Evolutionary conservation across 2,888 invertebrate species (phyloP), one percentile per base, ranked within the genome.

Genomic region (Cerastis rubricosa): DNA sequence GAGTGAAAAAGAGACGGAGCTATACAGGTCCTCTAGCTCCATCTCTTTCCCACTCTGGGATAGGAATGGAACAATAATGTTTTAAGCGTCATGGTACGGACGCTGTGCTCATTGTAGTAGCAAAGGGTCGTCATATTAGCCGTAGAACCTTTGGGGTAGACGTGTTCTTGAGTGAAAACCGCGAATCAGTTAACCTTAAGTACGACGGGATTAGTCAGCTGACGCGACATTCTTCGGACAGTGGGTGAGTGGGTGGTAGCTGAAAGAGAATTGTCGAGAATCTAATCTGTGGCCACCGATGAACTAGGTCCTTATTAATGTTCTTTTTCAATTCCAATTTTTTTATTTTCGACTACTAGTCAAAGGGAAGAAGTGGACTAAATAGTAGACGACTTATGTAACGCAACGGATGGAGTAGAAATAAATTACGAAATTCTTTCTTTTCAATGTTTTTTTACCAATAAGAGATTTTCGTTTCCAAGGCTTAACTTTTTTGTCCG

Each of bases 401-500:
- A 43, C 8, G 11, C 22, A 14, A 40, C 29, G 9, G 25, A 70
- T 29, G 6, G 9, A 14, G 25, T 14, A 43, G 22, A 43, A 22
- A 63, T 17, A 47, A 71, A 61, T 63, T 45, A 17, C 29, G 12
- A 40, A 78, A 40, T 54, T 25, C 25, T 45, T 14, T 64, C 14
- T 3, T 43, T 25, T 25, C 47, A 74, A n/a, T 59, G 35, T 81
- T 22, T 19, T 72, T 57, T 29, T n/a, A 35, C 6, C 2, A 29
- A 40, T 57, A 82, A 9, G 49, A 54, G 35, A 65, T 61, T 45
- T 63, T 59, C 19, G 49, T 69, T 54, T 25, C 47, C 14, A n/a
- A 25, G 22, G 29, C 22, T n/a, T n/a, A 65, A 19, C 17, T 47
- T 54, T 51, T 67, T 51, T 74, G 45, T 49, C 19, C 76, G 35